phyloP scores from a whole-genome alignment of 2,888 invertebrate genomes.

The Seira musarum region DNA sequence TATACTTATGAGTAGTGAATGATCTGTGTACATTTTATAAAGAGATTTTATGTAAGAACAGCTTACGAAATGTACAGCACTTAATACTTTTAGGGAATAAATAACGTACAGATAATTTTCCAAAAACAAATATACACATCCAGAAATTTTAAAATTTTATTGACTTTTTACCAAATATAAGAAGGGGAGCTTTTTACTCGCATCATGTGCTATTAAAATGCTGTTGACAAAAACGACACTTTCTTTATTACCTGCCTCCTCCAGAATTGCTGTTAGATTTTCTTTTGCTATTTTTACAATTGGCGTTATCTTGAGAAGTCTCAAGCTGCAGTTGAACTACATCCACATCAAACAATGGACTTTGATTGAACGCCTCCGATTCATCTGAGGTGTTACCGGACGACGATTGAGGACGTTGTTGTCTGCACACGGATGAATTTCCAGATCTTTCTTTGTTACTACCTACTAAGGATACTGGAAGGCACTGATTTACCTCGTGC shows the following conservation, averaged over 20 bases:
- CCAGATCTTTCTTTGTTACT: neutral
- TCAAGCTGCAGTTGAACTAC: neutral
- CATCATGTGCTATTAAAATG: neutral
- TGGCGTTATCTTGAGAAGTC: neutral
- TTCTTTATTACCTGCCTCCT: no score
- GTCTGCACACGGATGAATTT: neutral
- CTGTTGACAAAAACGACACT: neutral
- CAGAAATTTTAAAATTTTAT: neutral
- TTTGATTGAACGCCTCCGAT: slow-evolving; percentile 28
- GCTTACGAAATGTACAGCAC: neutral
- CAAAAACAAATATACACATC: no score
- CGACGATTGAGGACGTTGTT: neutral
- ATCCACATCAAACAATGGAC: neutral
- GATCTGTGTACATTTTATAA: neutral
- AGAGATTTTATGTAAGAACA: neutral
- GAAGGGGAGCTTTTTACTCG: no score
- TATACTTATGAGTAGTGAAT: neutral
- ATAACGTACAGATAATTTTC: neutral
- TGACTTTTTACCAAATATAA: no score
- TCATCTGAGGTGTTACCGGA: slow-evolving; percentile 20
- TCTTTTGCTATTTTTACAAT: neutral
- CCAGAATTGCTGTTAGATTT: no score
- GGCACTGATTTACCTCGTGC: slow-evolving; percentile 47
- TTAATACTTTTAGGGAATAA: neutral
- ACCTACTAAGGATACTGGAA: slow-evolving; percentile 20